These are phyloP conservation scores for Arizona elegans DNA, from an alignment of 2,113 vertebrate genomes.

Conservation along the genomic window DNA sequence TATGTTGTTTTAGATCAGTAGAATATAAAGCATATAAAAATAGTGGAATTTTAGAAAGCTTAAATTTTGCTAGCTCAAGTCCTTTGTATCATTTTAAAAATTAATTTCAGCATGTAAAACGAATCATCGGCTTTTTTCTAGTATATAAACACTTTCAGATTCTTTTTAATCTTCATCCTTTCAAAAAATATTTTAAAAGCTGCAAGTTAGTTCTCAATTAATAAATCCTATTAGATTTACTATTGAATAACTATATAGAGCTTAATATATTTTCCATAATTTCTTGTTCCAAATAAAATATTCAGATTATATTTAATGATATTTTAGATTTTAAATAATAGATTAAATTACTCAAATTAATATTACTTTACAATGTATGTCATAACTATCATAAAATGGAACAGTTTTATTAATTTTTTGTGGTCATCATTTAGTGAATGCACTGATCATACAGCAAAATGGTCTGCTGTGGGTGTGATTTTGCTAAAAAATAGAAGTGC, in stretches of 20 bases:
- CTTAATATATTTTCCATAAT: background rate
- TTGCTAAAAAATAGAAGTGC: background rate
- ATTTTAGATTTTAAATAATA: background rate
- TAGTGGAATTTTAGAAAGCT: background rate
- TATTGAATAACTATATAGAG: background rate
- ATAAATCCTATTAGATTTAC: background rate
- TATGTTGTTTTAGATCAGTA: background rate
- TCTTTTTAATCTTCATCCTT: background rate
- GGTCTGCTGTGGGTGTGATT: background rate
- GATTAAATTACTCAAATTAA: background rate
- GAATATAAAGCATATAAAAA: background rate
- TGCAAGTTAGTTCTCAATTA: background rate
- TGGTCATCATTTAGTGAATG: background rate
- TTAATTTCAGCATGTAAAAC: background rate
- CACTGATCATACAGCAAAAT: background rate
- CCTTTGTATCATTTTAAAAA: background rate
- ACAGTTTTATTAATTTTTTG: background rate
- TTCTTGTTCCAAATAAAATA: background rate
- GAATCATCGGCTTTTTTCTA: background rate
- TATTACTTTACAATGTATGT: background rate
- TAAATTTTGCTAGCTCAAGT: background rate
- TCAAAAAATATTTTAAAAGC: background rate
- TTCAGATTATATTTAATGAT: background rate
- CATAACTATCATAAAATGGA: background rate
- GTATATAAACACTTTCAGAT: background rate